Base-by-base conservation (phyloP, 2,113 vertebrate genomes). In the Argyrosomus japonicus region DNA sequence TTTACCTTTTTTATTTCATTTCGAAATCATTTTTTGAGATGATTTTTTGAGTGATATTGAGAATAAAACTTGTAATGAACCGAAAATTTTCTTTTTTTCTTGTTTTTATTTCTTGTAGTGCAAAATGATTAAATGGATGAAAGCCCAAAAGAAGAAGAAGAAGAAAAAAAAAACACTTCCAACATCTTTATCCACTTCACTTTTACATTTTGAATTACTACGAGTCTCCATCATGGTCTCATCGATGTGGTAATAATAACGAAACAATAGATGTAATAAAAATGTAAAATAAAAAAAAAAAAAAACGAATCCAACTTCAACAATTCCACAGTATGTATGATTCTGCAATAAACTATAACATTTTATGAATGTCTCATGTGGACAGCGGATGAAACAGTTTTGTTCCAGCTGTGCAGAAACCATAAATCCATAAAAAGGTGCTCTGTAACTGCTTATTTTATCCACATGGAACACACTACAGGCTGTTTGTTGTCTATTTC, bases 381-480 rank as follows among this genome's bases (percentile, higher is more conserved):
- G 25, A 50, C 68, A 21, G 40, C 65, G 9, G 43, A 25, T 53
- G 45, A 63, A 72, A 18, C 27, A 0, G 45, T 68, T 78, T 14
- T 40, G 45, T 70, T 70, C 4, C 17, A 61, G 15, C 15, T 43
- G 15, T 27, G 56, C 15, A 53, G 64, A 53, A 51, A 61, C 64
- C 10, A 14, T 25, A 76, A 27, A n/a, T 23, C 40, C 3, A 27
- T 14, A 45, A 54, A n/a, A 63, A 70, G 32, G 40, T 56, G 27
- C 17, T 23, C 18, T 67, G 19, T 12, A 36, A 58, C 17, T 29
- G 45, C 62, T 64, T 12, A 18, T 79, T 79, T 74, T 27, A 74
- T 56, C 19, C 54, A 19, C 13, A 53, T 61, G 62, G 68, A 83
- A 61, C 27, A 60, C 19, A 15, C 60, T 5, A n/a, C 51, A n/a